Evolutionary conservation across 2,113 vertebrate genomes (phyloP).

Genomic region (Smithornis capensis): DNA sequence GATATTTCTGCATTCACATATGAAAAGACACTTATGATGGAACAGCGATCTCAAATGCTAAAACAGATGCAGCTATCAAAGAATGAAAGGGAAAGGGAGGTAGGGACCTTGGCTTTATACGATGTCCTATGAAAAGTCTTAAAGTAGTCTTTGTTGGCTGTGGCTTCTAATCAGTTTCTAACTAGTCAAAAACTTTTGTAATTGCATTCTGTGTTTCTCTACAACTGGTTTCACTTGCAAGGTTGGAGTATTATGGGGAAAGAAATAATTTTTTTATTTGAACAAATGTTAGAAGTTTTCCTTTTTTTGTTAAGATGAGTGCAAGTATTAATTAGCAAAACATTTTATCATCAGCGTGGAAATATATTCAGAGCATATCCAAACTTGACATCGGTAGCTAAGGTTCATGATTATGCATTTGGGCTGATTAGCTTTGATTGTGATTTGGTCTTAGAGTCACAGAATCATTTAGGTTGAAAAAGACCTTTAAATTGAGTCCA

Average conservation of each 20-base stretch:
- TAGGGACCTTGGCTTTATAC: constrained; percentile 21
- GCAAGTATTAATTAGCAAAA: not conserved
- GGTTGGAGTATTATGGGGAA: not conserved
- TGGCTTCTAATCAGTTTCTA: not conserved
- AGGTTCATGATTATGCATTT: not conserved
- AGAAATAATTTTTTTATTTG: not conserved
- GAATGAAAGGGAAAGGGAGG: constrained; percentile 92
- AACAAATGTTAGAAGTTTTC: not conserved
- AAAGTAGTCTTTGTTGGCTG: not conserved
- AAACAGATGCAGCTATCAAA: constrained; percentile 97
- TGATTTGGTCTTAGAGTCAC: not conserved
- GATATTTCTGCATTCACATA: constrained; percentile 98
- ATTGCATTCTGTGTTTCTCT: not conserved
- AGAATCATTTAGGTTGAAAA: not conserved
- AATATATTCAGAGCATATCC: not conserved
- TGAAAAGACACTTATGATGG: constrained; percentile 96
- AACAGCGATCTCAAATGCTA: constrained; percentile 95
- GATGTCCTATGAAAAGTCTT: not conserved
- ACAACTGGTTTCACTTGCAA: not conserved
- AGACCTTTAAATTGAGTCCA: not conserved
- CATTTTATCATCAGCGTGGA: not conserved
- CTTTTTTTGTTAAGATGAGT: not conserved
- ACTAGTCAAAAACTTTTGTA: not conserved
- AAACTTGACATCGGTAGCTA: not conserved
- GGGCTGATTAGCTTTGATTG: not conserved